Evolutionary conservation across 2,888 invertebrate species (phyloP).

Genomic region (Diaperis boleti): DNA sequence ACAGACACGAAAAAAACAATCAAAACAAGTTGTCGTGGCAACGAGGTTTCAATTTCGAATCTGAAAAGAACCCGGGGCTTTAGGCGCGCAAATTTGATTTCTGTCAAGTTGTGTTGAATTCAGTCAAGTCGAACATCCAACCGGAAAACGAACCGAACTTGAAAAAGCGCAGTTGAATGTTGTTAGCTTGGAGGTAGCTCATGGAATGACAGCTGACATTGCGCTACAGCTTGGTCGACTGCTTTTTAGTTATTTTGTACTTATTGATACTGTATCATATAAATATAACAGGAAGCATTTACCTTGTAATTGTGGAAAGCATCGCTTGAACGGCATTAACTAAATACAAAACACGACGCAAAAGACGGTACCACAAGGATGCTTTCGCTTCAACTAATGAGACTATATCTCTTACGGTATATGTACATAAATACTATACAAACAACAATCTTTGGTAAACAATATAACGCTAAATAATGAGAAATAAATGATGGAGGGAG

Average conservation of each 20-base stretch:
- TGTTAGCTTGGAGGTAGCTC: constrained; percentile 56
- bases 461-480: constrained; percentile 48
- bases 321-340: constrained; percentile 28
- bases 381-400: constrained; percentile 37
- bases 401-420: constrained; percentile 50
- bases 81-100: constrained; percentile 42
- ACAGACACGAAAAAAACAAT: constrained; percentile 50
- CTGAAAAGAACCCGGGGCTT: constrained; percentile 14
- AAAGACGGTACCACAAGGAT: constrained; percentile 32
- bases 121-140: constrained; percentile 35
- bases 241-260: constrained; percentile 60
- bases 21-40: constrained; percentile 46
- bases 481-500: constrained; percentile 39
- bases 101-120: constrained; percentile 22
- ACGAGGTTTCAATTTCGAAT: constrained; percentile 46
- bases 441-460: constrained; percentile 65
- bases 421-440: constrained; percentile 65
- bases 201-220: constrained; percentile 61
- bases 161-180: constrained; percentile 43
- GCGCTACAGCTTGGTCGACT: constrained; percentile 59
- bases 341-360: constrained; percentile 12
- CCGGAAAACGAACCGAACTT: constrained; percentile 14
- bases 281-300: constrained; percentile 65
- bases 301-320: constrained; percentile 57
- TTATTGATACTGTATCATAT: constrained; percentile 63